phyloP scores from a whole-genome alignment of 1,140 invertebrate genomes.

The Ylistrum balloti region DNA sequence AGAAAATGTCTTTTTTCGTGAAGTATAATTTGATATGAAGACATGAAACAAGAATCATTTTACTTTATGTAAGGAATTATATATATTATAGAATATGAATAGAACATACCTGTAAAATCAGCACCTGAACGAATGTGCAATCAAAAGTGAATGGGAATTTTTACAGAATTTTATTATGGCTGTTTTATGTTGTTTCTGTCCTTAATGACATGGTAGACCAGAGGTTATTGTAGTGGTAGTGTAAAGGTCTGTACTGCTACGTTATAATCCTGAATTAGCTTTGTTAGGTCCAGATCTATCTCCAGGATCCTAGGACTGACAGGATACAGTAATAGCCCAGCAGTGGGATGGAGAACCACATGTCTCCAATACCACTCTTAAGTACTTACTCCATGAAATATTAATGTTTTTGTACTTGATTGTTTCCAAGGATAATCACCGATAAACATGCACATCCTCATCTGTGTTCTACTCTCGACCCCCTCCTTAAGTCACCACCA shows the following conservation, averaged over 20 bases:
- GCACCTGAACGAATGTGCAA: no score
- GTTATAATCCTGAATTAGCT: neutral
- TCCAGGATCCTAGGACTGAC: neutral
- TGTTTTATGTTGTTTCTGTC: neutral
- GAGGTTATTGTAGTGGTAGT: neutral
- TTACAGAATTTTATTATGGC: neutral
- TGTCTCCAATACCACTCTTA: neutral
- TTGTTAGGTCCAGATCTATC: neutral
- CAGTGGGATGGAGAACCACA: neutral
- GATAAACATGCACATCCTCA: neutral
- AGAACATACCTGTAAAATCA: no score
- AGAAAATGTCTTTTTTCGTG: no score
- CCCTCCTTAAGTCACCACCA: neutral
- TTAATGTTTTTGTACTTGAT: neutral
- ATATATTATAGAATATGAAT: no score
- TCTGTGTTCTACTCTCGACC: neutral
- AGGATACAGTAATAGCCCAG: neutral
- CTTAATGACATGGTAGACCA: neutral
- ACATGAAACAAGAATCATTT: no score
- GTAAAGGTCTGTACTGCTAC: neutral
- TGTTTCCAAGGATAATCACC: neutral
- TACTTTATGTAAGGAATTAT: no score
- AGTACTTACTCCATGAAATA: slow-evolving; percentile 5
- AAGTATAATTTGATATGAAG: no score
- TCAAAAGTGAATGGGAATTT: no score